Evolutionary conservation across 2,888 invertebrate genomes (phyloP).

Genomic region (Cremastobaeus sp.): DNA sequence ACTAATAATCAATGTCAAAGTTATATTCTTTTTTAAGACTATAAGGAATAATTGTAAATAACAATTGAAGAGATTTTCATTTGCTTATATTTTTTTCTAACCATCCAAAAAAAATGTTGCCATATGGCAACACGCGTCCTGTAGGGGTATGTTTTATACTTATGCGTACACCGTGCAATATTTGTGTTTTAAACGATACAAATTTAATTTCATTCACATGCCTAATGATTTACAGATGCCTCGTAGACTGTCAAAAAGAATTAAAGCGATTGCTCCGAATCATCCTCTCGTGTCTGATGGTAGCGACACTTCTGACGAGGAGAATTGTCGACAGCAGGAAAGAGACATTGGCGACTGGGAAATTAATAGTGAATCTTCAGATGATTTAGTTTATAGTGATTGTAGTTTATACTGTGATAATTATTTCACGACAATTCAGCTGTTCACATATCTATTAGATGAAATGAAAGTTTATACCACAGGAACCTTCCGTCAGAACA

Average conservation of each 20-base stretch:
- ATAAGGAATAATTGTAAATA: not conserved
- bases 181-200: no score
- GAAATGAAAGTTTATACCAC: slow-evolving; percentile 19
- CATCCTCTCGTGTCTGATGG: not conserved
- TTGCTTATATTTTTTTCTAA: not conserved
- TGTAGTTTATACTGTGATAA: slow-evolving; percentile 63
- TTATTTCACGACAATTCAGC: slow-evolving; percentile 50
- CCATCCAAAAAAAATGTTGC: not conserved
- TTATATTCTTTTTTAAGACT: not conserved
- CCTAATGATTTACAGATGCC: not conserved
- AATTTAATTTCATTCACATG: no score
- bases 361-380: not conserved
- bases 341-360: not conserved
- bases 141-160: not conserved
- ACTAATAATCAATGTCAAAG: no score
- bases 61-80: not conserved
- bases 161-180: no score
- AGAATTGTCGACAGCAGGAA: not conserved
- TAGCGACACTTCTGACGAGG: not conserved
- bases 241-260: not conserved
- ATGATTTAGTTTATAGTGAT: not conserved
- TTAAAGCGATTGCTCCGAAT: not conserved
- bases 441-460: slow-evolving; percentile 44
- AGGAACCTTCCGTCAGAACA: not conserved
- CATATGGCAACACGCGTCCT: not conserved